phyloP scores from a whole-genome alignment of 1,140 invertebrate genomes.

The Rhopalosiphum padi region DNA sequence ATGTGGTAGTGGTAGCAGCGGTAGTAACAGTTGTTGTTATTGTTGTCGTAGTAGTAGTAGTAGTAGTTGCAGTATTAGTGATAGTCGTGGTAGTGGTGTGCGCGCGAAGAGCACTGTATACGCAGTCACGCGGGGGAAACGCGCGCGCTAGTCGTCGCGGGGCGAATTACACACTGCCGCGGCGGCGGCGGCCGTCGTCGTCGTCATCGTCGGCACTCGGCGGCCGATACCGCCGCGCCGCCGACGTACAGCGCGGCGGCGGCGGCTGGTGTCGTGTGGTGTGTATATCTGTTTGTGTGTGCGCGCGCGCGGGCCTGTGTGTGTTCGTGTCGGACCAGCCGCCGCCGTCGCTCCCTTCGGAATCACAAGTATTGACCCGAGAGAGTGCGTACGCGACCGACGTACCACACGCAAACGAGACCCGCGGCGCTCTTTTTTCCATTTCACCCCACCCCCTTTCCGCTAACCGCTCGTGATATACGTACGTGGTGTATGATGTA shows the following conservation, averaged over 20 bases:
- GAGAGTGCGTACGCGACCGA: conserved; percentile 49
- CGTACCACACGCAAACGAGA: conserved; percentile 2
- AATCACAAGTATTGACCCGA: conserved; percentile 56
- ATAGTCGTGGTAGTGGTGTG: background rate
- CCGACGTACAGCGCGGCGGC: background rate
- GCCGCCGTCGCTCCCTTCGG: conserved; percentile 52
- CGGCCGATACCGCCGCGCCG: conserved; percentile 7
- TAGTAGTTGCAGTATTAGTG: background rate
- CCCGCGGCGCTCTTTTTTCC: conserved; percentile 15
- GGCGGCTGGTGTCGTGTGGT: background rate
- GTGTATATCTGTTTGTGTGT: background rate
- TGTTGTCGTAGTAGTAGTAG: background rate
- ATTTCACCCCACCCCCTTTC: background rate
- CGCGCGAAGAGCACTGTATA: background rate
- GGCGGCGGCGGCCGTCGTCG: background rate
- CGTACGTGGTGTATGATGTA: conserved; percentile 6
- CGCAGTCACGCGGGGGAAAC: background rate
- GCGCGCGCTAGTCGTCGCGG: background rate
- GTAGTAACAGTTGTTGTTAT: conserved; percentile 5
- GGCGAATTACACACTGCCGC: conserved; percentile 46
- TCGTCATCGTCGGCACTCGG: background rate
- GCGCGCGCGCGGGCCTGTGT: background rate
- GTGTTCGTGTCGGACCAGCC: conserved; percentile 48
- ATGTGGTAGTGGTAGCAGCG: background rate
- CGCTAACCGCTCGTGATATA: background rate